These are phyloP conservation scores for Nettapus auritus DNA, from an alignment of 2,113 vertebrate species.

Conservation along the genomic window DNA sequence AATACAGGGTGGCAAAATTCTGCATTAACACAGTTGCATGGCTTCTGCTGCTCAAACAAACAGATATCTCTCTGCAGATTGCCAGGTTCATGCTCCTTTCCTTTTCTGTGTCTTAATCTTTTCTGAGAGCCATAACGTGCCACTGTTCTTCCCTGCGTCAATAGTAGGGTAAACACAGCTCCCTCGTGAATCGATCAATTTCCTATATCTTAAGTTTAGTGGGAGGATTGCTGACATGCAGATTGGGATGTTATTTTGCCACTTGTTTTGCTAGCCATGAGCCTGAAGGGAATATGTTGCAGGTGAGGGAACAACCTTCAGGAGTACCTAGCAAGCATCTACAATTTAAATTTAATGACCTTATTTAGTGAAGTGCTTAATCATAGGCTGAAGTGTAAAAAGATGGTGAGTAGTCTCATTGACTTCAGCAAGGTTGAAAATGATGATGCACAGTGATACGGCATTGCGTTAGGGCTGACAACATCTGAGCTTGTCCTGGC, in stretches of 20 bases:
- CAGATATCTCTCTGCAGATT: background rate
- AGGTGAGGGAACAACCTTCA: slow-evolving; percentile 57
- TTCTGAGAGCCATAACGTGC: background rate
- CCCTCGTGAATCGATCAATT: slow-evolving; percentile 3
- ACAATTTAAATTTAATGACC: slow-evolving; percentile 63
- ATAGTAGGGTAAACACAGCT: background rate
- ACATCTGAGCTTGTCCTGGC: background rate
- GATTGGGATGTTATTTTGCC: slow-evolving; percentile 17
- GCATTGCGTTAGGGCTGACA: background rate
- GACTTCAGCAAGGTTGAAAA: slow-evolving; percentile 38
- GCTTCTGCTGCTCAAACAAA: background rate
- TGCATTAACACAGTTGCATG: background rate
- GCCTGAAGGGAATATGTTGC: slow-evolving; percentile 15
- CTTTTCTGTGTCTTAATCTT: background rate
- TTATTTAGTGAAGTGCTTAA: slow-evolving; percentile 65
- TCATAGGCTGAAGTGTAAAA: slow-evolving; percentile 52
- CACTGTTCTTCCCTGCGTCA: background rate
- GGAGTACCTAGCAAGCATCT: slow-evolving; percentile 48
- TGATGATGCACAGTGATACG: background rate
- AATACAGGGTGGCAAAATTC: background rate
- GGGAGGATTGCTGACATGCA: slow-evolving; percentile 55
- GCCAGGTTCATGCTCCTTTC: background rate
- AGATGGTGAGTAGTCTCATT: slow-evolving; percentile 32
- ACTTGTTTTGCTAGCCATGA: slow-evolving; percentile 35
- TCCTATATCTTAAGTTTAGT: background rate